These are phyloP conservation scores for Carpatolechia fugitivella DNA, from an alignment of 2,888 invertebrate genomes.

Conservation along the genomic window DNA sequence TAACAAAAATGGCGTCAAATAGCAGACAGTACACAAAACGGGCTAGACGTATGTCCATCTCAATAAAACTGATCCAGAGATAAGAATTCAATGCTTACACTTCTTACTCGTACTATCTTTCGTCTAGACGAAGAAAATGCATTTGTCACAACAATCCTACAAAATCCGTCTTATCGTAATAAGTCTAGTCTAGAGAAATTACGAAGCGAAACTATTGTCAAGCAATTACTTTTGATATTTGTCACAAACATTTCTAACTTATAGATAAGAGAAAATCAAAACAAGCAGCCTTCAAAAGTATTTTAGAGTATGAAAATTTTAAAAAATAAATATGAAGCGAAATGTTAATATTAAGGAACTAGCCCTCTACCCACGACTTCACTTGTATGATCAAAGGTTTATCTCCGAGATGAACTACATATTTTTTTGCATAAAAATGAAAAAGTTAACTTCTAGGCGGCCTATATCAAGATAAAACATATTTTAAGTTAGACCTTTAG, in stretches of 20 bases:
- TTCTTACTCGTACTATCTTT: neutral
- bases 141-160: neutral
- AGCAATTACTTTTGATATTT: neutral
- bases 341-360: neutral
- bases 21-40: no score
- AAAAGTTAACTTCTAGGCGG: no score
- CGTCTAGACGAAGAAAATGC: slow-evolving; percentile 1
- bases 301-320: neutral
- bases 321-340: neutral
- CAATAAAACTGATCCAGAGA: neutral
- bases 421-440: no score
- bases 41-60: neutral
- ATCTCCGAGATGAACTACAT: no score
- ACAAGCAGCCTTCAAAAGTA: neutral
- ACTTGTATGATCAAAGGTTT: no score
- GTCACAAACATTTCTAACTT: no score
- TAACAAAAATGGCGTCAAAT: slow-evolving; percentile 34
- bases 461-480: no score
- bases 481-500: no score
- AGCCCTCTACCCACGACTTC: no score
- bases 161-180: no score
- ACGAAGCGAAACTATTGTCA: neutral
- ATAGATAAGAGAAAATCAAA: neutral
- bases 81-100: neutral
- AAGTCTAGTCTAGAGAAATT: no score